These are phyloP conservation scores for Myrmecophaga tridactyla DNA, from an alignment of 2,113 vertebrate species.

Conservation along the genomic window DNA sequence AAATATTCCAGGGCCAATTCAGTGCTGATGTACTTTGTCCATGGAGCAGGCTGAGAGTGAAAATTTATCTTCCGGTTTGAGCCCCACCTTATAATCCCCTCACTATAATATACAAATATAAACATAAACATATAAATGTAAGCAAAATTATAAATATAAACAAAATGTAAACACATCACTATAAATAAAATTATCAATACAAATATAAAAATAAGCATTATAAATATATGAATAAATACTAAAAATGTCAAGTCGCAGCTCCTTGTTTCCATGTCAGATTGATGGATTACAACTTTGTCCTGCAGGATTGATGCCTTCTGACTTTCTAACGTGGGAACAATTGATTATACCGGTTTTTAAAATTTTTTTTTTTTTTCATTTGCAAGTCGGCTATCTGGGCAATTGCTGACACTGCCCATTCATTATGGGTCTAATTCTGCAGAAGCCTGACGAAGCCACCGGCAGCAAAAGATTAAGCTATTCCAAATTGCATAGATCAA, in stretches of 20 bases:
- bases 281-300: conserved; percentile 77
- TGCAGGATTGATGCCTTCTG: conserved; percentile 74
- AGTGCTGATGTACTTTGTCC: fast-evolving
- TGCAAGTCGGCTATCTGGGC: conserved; percentile 78
- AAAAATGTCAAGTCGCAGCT: conserved; percentile 8
- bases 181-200: no score
- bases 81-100: neutral
- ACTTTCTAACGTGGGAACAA: conserved; percentile 78
- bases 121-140: no score
- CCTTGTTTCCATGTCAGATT: conserved; percentile 62
- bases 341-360: conserved; percentile 75
- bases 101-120: neutral
- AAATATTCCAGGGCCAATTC: neutral
- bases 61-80: neutral
- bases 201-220: no score
- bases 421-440: conserved; percentile 71
- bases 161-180: no score
- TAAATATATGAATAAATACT: neutral
- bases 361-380: neutral
- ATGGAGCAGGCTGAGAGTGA: neutral
- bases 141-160: no score
- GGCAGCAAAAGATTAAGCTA: conserved; percentile 68
- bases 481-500: conserved; percentile 73
- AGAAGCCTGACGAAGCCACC: conserved; percentile 50
- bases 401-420: conserved; percentile 69